phyloP scores from a whole-genome alignment of 1,140 invertebrate genomes.

The Diachasmimorpha longicaudata region DNA sequence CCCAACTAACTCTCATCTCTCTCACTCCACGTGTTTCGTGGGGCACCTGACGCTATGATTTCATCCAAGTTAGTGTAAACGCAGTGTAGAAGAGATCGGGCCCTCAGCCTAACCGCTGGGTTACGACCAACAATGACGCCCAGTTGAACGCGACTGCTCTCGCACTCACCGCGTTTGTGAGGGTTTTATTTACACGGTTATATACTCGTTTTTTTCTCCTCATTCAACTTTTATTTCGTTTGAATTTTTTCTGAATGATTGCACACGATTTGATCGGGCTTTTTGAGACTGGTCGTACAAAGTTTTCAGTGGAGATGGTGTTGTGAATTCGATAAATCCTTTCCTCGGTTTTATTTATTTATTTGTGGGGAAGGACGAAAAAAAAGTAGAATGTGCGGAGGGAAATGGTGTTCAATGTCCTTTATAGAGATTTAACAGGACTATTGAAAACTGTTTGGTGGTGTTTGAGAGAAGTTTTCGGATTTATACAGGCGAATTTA shows the following conservation, averaged over 20 bases:
- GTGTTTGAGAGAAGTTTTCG: not conserved
- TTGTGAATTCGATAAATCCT: not conserved
- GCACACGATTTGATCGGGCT: not conserved
- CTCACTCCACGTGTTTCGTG: constrained; percentile 26
- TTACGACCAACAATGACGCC: constrained; percentile 57
- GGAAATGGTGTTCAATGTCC: not conserved
- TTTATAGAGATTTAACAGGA: constrained; percentile 5
- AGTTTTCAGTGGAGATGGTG: not conserved
- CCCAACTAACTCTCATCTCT: not conserved
- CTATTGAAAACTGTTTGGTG: not conserved
- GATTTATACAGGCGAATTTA: not conserved
- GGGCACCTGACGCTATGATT: constrained; percentile 14
- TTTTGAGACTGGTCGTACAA: not conserved
- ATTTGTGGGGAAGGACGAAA: not conserved
- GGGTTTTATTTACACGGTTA: not conserved
- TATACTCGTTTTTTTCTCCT: not conserved
- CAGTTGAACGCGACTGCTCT: constrained; percentile 50
- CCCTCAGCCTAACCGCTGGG: constrained; percentile 37
- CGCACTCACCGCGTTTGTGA: constrained; percentile 31
- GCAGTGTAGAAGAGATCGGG: constrained; percentile 53
- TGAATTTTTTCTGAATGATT: not conserved
- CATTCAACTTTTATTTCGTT: not conserved
- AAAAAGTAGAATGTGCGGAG: not conserved
- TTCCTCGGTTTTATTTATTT: not conserved
- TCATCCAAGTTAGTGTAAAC: constrained; percentile 45